Conservation (phyloP, 92 coral and sea anemone species). For the Paramuricea clavata region DNA sequence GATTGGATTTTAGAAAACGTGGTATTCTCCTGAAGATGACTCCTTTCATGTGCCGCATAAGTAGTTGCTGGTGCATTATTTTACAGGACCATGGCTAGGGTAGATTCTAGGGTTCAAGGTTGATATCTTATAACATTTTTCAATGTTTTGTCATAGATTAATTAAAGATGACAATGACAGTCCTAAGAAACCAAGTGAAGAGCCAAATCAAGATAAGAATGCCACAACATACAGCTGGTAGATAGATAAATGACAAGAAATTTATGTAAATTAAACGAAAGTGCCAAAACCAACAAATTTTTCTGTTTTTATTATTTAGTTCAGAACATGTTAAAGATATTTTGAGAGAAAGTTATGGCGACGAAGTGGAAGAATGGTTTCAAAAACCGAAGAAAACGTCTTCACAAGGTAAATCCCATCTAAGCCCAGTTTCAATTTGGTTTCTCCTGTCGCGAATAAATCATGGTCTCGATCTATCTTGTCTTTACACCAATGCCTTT, state of each 20-base stretch:
- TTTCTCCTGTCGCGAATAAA: no score
- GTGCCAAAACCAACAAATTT: not conserved
- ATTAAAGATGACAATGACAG: constrained; percentile 34
- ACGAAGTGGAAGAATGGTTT: constrained; percentile 43
- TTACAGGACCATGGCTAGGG: no score
- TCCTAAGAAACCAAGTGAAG: constrained; percentile 63
- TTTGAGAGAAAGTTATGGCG: constrained; percentile 82
- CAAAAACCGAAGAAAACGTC: constrained; percentile 30
- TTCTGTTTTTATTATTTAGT: constrained; percentile 35
- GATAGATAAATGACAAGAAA: not conserved
- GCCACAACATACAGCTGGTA: constrained; percentile 75
- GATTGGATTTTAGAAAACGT: no score
- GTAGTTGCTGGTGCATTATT: no score
- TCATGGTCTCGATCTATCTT: no score
- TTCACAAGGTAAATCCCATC: constrained; percentile 20
- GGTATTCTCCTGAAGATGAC: no score
- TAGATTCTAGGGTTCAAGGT: no score
- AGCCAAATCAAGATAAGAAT: constrained; percentile 72
- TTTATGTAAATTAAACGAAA: not conserved
- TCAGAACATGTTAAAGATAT: constrained; percentile 80
- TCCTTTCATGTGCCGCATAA: no score
- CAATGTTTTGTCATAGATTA: constrained; percentile 4
- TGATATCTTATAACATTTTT: no score
- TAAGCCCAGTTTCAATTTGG: no score
- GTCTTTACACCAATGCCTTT: no score